A percentile compares a stretch with the other conserved stretches of the same genome.
phyloP scores from a whole-genome alignment of 1,140 invertebrate genomes.

The Neotoxoptera formosana region DNA sequence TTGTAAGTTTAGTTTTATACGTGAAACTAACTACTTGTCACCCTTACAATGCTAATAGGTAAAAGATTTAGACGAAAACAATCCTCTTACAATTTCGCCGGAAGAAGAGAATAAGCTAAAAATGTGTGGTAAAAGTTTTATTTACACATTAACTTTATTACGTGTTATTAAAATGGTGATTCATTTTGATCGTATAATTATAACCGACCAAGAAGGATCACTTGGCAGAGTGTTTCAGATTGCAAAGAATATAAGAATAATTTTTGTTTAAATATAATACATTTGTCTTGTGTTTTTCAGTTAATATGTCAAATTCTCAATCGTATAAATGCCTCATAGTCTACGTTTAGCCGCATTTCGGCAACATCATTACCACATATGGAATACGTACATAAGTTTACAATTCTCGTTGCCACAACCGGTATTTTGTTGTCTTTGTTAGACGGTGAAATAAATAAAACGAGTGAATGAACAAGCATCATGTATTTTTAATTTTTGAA shows the following conservation, averaged over 20 bases:
- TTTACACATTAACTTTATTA: slow-evolving; percentile 35
- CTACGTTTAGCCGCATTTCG: neutral
- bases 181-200: slow-evolving; percentile 20
- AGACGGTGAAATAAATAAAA: neutral
- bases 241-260: neutral
- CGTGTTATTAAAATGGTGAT: slow-evolving; percentile 49
- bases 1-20: neutral
- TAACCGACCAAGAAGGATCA: slow-evolving; percentile 44
- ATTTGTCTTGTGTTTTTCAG: neutral
- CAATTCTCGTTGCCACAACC: slow-evolving; percentile 2
- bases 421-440: slow-evolving; percentile 32
- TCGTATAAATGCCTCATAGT: slow-evolving; percentile 24
- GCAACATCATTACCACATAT: neutral
- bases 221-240: slow-evolving; percentile 32
- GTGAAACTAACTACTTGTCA: neutral
- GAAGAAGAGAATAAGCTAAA: slow-evolving; percentile 8
- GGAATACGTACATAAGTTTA: slow-evolving; percentile 43
- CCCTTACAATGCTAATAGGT: neutral
- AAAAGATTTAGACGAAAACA: neutral
- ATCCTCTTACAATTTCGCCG: neutral
- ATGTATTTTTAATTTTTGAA: neutral
- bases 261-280: neutral
- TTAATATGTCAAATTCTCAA: slow-evolving; percentile 47
- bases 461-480: neutral
- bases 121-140: neutral